phyloP scores from a whole-genome alignment of 2,113 vertebrate genomes.

The Montifringilla adamsi region DNA sequence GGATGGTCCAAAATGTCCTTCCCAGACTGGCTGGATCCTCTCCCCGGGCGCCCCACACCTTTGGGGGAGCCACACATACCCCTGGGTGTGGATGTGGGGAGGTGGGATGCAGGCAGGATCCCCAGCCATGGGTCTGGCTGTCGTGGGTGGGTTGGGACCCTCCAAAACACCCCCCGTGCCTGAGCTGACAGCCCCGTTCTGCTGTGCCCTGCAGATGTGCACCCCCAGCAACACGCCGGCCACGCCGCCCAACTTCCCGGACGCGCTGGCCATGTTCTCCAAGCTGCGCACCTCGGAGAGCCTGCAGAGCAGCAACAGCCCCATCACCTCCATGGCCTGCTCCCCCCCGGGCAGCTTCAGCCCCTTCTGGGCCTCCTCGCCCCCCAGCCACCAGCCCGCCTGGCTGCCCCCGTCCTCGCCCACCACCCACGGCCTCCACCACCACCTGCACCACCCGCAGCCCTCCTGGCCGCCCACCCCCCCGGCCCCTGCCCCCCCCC shows the following conservation, averaged over 20 bases:
- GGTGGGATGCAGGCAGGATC: background rate
- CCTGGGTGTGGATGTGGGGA: fast-evolving
- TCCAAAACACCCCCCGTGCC: fast-evolving
- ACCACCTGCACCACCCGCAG: constrained; percentile 78
- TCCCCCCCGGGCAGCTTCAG: constrained; percentile 80
- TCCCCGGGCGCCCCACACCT: background rate
- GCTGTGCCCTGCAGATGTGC: constrained; percentile 80
- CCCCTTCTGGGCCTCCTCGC: constrained; percentile 88
- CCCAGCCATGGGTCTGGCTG: fast-evolving
- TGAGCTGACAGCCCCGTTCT: background rate
- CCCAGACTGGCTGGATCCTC: background rate
- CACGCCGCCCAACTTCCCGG: constrained; percentile 93
- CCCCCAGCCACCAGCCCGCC: constrained; percentile 81
- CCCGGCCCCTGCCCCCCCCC: no score
- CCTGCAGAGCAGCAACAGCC: constrained; percentile 65
- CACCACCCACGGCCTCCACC: constrained; percentile 76
- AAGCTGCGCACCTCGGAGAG: constrained; percentile 88
- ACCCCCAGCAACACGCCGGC: constrained; percentile 95
- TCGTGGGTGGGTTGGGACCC: background rate
- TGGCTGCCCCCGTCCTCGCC: constrained; percentile 86
- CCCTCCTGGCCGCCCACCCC: constrained; percentile 19
- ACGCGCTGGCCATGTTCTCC: constrained; percentile 95
- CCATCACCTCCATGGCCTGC: constrained; percentile 82
- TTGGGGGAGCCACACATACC: background rate
- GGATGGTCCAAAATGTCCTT: background rate